A percentile compares a stretch with the other conserved stretches of the same genome.
Evolutionary conservation across 2,888 invertebrate species (phyloP).

Genomic region (Drosophila niveifrons): DNA sequence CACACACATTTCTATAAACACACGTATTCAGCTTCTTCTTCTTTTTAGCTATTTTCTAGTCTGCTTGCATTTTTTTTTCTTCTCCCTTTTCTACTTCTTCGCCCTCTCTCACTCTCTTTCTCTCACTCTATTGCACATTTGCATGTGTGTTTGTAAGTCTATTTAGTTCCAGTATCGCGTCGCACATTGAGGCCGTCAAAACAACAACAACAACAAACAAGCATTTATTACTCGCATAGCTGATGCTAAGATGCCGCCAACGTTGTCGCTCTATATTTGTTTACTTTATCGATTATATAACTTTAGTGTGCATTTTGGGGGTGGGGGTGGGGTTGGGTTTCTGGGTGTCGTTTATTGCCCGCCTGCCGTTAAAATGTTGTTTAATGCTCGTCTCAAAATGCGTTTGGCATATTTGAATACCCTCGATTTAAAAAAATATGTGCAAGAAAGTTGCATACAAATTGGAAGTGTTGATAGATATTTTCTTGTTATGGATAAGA

Average conservation of each 20-base stretch:
- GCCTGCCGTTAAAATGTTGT: slow-evolving; percentile 3
- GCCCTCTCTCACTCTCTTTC: neutral
- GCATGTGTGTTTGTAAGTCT: neutral
- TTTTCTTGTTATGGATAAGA: too few species aligned
- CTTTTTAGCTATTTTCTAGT: slow-evolving; percentile 10
- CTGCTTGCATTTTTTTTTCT: slow-evolving; percentile 10
- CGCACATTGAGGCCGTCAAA: slow-evolving; percentile 13
- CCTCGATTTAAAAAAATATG: neutral
- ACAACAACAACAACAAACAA: slow-evolving; percentile 23
- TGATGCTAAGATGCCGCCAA: slow-evolving; percentile 1
- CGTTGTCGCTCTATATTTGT: slow-evolving; percentile 2
- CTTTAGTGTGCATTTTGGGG: slow-evolving; percentile 2
- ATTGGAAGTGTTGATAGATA: too few species aligned
- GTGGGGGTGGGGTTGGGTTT: neutral
- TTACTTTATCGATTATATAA: slow-evolving; percentile 17
- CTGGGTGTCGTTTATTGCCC: neutral
- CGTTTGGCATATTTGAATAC: neutral
- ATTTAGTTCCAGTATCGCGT: slow-evolving; percentile 9
- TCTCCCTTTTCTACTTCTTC: slow-evolving; percentile 1
- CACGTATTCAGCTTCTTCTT: slow-evolving; percentile 9
- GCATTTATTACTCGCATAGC: slow-evolving; percentile 19
- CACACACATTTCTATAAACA: slow-evolving; percentile 10
- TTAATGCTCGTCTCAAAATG: slow-evolving; percentile 4
- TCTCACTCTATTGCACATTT: neutral
- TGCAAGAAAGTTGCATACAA: neutral